These are phyloP conservation scores for Xanthostigma xanthostigma DNA, from an alignment of 2,888 invertebrate genomes.

Conservation along the genomic window DNA sequence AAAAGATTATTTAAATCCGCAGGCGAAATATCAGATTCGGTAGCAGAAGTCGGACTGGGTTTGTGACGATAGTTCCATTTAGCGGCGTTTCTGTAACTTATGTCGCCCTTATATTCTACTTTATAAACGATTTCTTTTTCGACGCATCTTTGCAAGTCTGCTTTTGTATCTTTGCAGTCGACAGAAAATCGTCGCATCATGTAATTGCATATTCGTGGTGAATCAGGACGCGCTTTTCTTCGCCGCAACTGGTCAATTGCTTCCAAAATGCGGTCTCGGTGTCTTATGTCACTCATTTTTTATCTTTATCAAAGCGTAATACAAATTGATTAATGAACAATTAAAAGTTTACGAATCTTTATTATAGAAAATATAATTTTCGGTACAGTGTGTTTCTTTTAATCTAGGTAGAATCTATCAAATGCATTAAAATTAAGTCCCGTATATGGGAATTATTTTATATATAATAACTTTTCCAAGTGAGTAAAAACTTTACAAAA, in stretches of 20 bases:
- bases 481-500: no score
- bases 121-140: slow-evolving; percentile 60
- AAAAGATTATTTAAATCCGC: slow-evolving; percentile 30
- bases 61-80: slow-evolving; percentile 25
- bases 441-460: no score
- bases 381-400: no score
- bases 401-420: no score
- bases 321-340: not conserved
- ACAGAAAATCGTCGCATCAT: slow-evolving; percentile 60
- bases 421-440: no score
- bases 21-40: slow-evolving; percentile 24
- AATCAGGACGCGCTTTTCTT: slow-evolving; percentile 72
- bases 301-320: no score
- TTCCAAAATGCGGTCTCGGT: slow-evolving; percentile 63
- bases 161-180: slow-evolving; percentile 48
- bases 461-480: no score
- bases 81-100: slow-evolving; percentile 70
- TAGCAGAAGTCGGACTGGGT: slow-evolving; percentile 1
- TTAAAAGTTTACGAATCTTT: not conserved
- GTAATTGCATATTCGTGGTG: slow-evolving; percentile 69
- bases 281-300: slow-evolving; percentile 34
- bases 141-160: slow-evolving; percentile 58
- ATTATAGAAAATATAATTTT: not conserved
- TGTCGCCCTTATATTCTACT: slow-evolving; percentile 77
- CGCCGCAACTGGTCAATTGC: slow-evolving; percentile 72